Base-by-base conservation (phyloP, 2,797 vertebrate species). In the Cuniculus paca region DNA sequence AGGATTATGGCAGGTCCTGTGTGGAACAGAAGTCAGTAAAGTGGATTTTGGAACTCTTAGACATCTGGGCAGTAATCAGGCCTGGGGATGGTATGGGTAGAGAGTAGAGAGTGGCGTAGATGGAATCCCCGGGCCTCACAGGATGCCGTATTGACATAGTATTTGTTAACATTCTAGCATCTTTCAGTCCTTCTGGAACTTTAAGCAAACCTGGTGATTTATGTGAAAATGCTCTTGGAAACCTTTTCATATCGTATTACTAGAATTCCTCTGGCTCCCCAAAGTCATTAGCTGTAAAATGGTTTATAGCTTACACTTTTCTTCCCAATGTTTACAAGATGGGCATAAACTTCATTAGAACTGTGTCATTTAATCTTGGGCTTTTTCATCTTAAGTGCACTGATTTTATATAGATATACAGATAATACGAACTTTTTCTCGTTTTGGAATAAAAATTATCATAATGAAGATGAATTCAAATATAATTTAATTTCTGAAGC, bases 371-470 rank as follows among this genome's bases (percentile, higher is more conserved):
- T 89, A 93, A 83, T 82, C 34, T 92, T 86, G 24, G 45, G 6
- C 12, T 36, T 75, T 93, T 91, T 88, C 52, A 65, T 19, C 7
- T 50, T 82, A 52, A 12, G 4, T 78, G n/a, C 61, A 50, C 42
- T 94, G 31, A 39, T 94, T 94, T 86, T 87, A 74, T 77, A 34
- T 68, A 83, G 28, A 54, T 68, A 75, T 2, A 75, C n/a, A 9
- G 2, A 94, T 65, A 10, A 5, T 68, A 22, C 12, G 75, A 91
- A 72, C 28, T 84, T 94, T 92, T 92, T 68, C 28, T 90, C 31
- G n/a, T 95, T 95, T 92, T 86, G 70, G 31, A 94, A 84, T 89
- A 87, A 95, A 93, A 84, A 22, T 77, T 81, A 65, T 80, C 36
- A 52, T 1, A 3, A 36, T 85, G 74, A 88, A 94, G 54, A 91